These are phyloP conservation scores for Loripinus fragilis DNA, from an alignment of 2,888 invertebrate genomes.

Conservation along the genomic window DNA sequence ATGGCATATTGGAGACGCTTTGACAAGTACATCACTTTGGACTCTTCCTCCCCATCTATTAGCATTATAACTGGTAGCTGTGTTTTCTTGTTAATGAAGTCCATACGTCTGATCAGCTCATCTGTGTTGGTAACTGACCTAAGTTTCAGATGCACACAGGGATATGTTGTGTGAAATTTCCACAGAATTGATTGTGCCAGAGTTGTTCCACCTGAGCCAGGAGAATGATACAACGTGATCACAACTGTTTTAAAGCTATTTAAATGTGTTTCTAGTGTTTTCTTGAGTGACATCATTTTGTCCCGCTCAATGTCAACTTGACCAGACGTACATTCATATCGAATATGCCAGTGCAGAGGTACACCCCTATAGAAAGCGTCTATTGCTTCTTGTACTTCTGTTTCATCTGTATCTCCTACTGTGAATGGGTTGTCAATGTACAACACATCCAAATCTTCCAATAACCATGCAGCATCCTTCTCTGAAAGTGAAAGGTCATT, in stretches of 20 bases:
- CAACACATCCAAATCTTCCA: slow-evolving; percentile 59
- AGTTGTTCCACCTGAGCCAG: slow-evolving; percentile 66
- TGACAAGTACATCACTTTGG: slow-evolving; percentile 43
- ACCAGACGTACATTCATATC: slow-evolving; percentile 48
- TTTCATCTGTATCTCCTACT: slow-evolving; percentile 14
- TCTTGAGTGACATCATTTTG: slow-evolving; percentile 8
- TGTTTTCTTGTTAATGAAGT: slow-evolving; percentile 48
- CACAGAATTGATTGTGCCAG: slow-evolving; percentile 61
- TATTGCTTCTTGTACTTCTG: slow-evolving; percentile 44
- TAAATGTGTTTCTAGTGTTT: not conserved
- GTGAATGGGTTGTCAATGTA: slow-evolving; percentile 46
- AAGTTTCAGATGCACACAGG: slow-evolving; percentile 57
- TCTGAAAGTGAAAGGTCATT: slow-evolving; percentile 24
- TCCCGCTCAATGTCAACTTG: slow-evolving; percentile 55
- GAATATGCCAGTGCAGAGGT: slow-evolving; percentile 55
- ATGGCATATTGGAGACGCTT: slow-evolving; percentile 29
- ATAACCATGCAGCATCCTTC: slow-evolving; percentile 50
- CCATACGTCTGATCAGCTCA: slow-evolving; percentile 43
- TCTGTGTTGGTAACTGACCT: slow-evolving; percentile 32
- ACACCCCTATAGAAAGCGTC: slow-evolving; percentile 63
- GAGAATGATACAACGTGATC: slow-evolving; percentile 57
- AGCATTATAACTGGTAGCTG: slow-evolving; percentile 51
- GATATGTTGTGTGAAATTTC: slow-evolving; percentile 44
- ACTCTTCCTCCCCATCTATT: slow-evolving; percentile 64
- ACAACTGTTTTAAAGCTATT: slow-evolving; percentile 37